Evolutionary conservation across 1,140 invertebrate species (phyloP), one percentile per base, ranked within the genome.

Genomic region (Zophobas morio): DNA sequence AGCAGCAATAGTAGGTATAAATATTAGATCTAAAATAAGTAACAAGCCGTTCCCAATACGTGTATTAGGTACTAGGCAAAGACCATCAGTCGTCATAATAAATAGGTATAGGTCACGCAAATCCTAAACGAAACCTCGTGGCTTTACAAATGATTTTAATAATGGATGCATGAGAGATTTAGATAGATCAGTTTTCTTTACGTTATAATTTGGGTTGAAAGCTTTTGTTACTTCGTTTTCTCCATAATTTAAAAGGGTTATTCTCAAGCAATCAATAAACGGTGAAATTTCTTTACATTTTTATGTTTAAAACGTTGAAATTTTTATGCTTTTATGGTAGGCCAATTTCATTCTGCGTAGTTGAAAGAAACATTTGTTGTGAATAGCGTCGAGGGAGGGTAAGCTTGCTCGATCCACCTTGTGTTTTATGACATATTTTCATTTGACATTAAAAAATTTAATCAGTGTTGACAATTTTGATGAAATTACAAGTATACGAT

Each of bases 131-230:
- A 60, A 60, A 39, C 56, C 35, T 60, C 35, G 56, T 60, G 36
- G 56, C 35, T 60, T 36, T 8, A 36, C 36, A 60, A 60, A 60
- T 60, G 56, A 57, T 35, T 60, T 39, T 60, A 60, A 60, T 60
- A 60, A 60, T 60, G 35, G 36, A 60, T 60, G 56, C 56, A 60
- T 36, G 56, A 60, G 35, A 60, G 56, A 60, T 60, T 60, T 60
- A 60, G 56, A 37, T 37, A 35, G 35, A 60, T 60, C 35, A 60
- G 56, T 60, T 60, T 60, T 60, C 36, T 6, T 0, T 60, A 60
- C 35, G 56, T 6, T 60, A 60, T 60, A 60, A 60, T 60, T 60
- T 60, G 8, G 56, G 5, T 6, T 60, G 35, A 60, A 60, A 60
- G 56, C 56, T 37, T 60, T 60, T 5, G 6, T 3, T 35, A 60